Conservation (phyloP, 2,888 invertebrate genomes). For the Xanthorhoe designata region DNA sequence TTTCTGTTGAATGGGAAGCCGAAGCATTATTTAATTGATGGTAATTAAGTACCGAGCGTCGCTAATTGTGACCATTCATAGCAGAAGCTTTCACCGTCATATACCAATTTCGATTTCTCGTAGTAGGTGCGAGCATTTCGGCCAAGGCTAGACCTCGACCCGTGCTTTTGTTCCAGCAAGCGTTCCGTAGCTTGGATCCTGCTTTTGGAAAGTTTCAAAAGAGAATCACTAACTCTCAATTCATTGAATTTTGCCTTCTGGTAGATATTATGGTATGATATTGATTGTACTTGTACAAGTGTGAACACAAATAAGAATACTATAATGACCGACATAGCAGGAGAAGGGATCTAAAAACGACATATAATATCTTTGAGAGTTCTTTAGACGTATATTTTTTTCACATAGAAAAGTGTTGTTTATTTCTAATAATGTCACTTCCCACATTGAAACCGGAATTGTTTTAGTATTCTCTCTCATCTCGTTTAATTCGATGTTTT, state of each 20-base stretch:
- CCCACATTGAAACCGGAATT: too few species aligned
- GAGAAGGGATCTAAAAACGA: too few species aligned
- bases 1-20: conserved; percentile 36
- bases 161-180: conserved; percentile 66
- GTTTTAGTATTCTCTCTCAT: too few species aligned
- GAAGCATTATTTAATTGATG: conserved; percentile 41
- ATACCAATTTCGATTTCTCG: conserved; percentile 59
- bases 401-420: too few species aligned
- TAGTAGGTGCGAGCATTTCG: conserved; percentile 57
- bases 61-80: conserved; percentile 51
- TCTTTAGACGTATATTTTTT: too few species aligned
- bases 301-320: too few species aligned
- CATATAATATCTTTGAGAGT: too few species aligned
- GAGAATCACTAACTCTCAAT: conserved; percentile 31
- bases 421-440: too few species aligned
- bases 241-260: neutral
- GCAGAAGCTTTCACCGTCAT: conserved; percentile 53
- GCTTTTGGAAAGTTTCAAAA: conserved; percentile 56
- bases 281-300: neutral
- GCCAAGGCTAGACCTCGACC: conserved; percentile 80
- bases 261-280: neutral
- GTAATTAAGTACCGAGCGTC: conserved; percentile 42
- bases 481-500: neutral
- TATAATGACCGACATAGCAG: too few species aligned
- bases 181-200: conserved; percentile 58